Percentiles rank a stretch among this genome's conserved stretches.
Conservation (phyloP, 2,113 vertebrate species). For the Poicephalus meyeri region DNA sequence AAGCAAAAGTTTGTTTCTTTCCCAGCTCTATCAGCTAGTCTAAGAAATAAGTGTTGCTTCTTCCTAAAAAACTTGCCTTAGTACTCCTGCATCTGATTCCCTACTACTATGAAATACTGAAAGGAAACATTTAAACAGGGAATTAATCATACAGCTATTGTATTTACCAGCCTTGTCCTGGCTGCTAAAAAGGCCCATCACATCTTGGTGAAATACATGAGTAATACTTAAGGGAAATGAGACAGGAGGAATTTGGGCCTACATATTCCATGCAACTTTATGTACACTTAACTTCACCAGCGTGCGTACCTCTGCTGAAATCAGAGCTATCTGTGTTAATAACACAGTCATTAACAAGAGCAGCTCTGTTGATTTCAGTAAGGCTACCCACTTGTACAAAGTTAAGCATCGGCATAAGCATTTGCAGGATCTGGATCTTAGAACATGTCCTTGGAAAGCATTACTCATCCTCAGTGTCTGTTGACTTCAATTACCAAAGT, state of each 20-base stretch:
- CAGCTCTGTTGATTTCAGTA: background rate
- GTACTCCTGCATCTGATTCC: background rate
- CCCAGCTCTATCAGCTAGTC: constrained; percentile 14
- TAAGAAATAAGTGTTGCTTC: background rate
- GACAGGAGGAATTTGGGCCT: constrained; percentile 20
- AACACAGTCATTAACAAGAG: background rate
- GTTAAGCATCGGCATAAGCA: constrained; percentile 47
- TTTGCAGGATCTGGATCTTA: constrained; percentile 57
- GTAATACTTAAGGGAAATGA: background rate
- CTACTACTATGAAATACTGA: background rate
- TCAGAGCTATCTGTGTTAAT: background rate
- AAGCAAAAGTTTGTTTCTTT: constrained; percentile 55
- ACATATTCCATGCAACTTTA: background rate
- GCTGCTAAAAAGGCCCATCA: background rate
- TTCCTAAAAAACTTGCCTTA: background rate
- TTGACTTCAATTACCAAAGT: constrained; percentile 59
- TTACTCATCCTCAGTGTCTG: constrained; percentile 52
- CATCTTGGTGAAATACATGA: constrained; percentile 10
- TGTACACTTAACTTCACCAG: background rate
- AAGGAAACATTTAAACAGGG: background rate
- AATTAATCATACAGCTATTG: background rate
- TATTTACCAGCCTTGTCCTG: background rate
- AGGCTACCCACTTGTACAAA: background rate
- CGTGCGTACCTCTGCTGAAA: background rate
- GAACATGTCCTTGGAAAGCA: constrained; percentile 60